Base-by-base conservation (phyloP, 1,140 invertebrate species). In the Aricia agestis region DNA sequence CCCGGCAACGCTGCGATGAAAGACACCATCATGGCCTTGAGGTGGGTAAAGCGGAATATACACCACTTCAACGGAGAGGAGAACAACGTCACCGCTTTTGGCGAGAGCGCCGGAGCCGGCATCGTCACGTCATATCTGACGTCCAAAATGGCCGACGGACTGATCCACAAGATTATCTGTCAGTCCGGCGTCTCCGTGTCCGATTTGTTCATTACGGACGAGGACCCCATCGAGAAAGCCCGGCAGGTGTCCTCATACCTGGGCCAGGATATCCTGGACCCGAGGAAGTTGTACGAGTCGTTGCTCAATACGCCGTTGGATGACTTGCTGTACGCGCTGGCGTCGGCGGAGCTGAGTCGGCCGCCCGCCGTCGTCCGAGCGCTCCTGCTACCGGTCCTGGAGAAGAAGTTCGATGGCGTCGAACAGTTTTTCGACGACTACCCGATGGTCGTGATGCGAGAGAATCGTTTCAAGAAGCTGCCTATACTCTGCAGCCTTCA, bases 91-190 rank as follows among this genome's bases (percentile, higher is more conserved):
- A 95, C 95, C 0, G 91, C 95, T 6, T 95, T 95, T 74, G 96
- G 96, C 0, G 95, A 96, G 83, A 95, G 95, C 77, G 95, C 95
- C 0, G 96, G 96, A 2, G 94, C 94, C 0, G 94, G 91, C 6
- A 94, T 94, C 68, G 93, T 93, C 1, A 93, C 95, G 17, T 94
- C 94, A 68, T 95, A 95, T 77, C 93, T 96, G 92, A 87, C 94
- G 4, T 95, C 94, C 41, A 92, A 93, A 45, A 90, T 95, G 78
- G 93, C 94, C 0, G 90, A 87, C 81, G 95, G 95, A 0, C 73
- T 93, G n/a, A 87, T 87, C 65, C 77, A 82, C 10, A 91, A 92
- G 76, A 76, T 92, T 0, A 93, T 93, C 42, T 82, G 92, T 19
- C 93, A 94, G 89, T 95, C 94, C 77, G 95, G 95, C 2, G 93